Base-by-base conservation (phyloP, 2,888 invertebrate species). In the Cyrtodaria siliqua region DNA sequence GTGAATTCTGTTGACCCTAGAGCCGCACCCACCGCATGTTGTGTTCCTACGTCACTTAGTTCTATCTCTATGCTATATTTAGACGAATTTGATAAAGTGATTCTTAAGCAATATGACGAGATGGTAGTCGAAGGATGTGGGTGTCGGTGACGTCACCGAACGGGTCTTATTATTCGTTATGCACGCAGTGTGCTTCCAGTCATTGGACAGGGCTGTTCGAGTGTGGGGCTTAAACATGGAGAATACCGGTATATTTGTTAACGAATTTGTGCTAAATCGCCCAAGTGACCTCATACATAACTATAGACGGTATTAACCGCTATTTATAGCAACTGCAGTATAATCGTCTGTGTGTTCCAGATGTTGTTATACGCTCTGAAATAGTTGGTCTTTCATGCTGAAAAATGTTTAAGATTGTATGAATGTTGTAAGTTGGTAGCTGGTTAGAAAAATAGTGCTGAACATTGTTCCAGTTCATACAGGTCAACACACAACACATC, bases 71-170 rank as follows among this genome's bases (percentile, higher is more conserved):
- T 99, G 96, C 95, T 99, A 86, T 99, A 99, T 94, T 95, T 97
- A 93, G 98, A 99, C 94, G 96, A 97, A 94, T 95, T 96, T 93
- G 96, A 96, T 93, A 97, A 97, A 94, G 98, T 99, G 91, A 97
- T 98, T 93, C 95, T 99, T 91, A 99, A 99, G 94, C 98, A 97
- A 94, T 99, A 99, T 94, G 97, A 98, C 94, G 98, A 99, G 93
- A 99, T 99, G 99, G 96, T 97, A 89, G 99, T 99, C 83, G 96
- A 97, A 89, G 98, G 98, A 71, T 99, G 99, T 94, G 99, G 99
- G 72, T 99, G 99, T 95, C 97, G 98, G 95, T 99, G 81, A 82
- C 83, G 73, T 67, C 63, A 60, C 66, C 55, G 40, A 26, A 52
- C 14, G 52, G 29, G 33, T 52, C 33, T 52, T 50, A 42, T 59